Base-by-base conservation (phyloP, 2,113 vertebrate genomes). In the Suricata suricatta region DNA sequence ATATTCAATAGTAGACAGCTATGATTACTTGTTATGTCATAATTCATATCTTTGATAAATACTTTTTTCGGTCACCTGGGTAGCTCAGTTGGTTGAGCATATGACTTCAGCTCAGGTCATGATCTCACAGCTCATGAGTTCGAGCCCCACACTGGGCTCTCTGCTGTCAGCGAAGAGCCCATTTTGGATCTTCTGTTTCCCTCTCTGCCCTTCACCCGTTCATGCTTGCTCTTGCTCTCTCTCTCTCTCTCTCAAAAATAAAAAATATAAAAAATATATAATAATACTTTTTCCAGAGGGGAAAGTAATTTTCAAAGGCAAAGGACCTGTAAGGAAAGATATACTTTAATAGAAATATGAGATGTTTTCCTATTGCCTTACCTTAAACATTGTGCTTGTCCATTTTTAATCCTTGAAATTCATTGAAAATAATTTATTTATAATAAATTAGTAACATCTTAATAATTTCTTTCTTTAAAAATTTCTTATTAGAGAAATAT, bases 31-130 rank as follows among this genome's bases (percentile, higher is more conserved):
- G 2, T 71, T 90, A 57, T 44, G 47, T 95, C 33, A 86, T 79
- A 94, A 84, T 63, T 85, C 16, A 85, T 8, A 79, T 52, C 16
- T 93, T 93, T 77, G 29, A 91, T 91, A 97, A 60, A 72, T 33
- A 89, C 4, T 74, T 85, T 17, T 52, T 74, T 8, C 7, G 57
- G 21, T 19, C 54, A 57, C 54, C 54, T 60, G 57, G 57, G 57
- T 23, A 17, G 57, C 0, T 8, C 21, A 23, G 21, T 25, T 60
- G 57, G 7, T 60, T 60, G 21, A 60, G 21, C 57, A 60, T 60
- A 7, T 60, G 19, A 60, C 21, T 60, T 60, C 21, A 60, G 57
- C 57, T 60, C 57, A 60, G 57, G 57, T 60, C 21, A 21, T 60
- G 57, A 60, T 60, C 57, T 60, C 57, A 60, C 7, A 60, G 57